Evolutionary conservation across 2,113 vertebrate species (phyloP), one percentile per base, ranked within the genome.

Genomic region (Falcunculus frontatus): DNA sequence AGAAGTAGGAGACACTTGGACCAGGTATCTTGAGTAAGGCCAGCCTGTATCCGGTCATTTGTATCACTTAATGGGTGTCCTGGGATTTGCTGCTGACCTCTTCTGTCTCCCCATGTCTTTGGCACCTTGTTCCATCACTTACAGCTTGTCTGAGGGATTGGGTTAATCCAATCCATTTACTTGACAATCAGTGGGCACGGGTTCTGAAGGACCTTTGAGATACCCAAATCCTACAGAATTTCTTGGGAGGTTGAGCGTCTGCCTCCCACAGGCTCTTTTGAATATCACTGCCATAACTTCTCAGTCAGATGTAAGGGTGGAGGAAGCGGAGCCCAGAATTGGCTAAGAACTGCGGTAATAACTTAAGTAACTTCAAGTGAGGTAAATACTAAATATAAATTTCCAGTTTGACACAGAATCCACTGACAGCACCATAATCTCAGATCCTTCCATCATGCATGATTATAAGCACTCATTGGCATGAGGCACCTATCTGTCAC

Each of bases 311-410:
- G 26, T 10, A 88, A 67, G 67, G n/a, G n/a, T 32, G 37, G 57
- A 91, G 49, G 23, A 44, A 87, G 53, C 0, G 0, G 75, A 85
- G 50, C 39, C 75, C 33, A 53, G 73, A 70, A 63, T 8, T 93
- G 80, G 25, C 73, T 46, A 56, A 72, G 73, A 90, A 68, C 42
- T 80, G 60, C 0, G 0, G n/a, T 75, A 90, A 84, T 78, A 93
- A 79, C 75, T 91, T 55, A 55, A 94, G 64, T 64, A 81, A 86
- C 76, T 96, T 90, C 39, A 72, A 78, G 60, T 82, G 92, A 97
- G 26, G 80, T 95, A 93, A 96, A 95, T 32, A 92, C 95, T 96
- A 96, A 95, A 95, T 95, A 96, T 93, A 96, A 84, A 76, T 93
- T 92, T 93, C 83, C 80, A 90, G 22, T 87, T 87, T 95, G 80